Conservation (phyloP, 2,113 vertebrate species). For the Campylomormyrus tamandua region DNA sequence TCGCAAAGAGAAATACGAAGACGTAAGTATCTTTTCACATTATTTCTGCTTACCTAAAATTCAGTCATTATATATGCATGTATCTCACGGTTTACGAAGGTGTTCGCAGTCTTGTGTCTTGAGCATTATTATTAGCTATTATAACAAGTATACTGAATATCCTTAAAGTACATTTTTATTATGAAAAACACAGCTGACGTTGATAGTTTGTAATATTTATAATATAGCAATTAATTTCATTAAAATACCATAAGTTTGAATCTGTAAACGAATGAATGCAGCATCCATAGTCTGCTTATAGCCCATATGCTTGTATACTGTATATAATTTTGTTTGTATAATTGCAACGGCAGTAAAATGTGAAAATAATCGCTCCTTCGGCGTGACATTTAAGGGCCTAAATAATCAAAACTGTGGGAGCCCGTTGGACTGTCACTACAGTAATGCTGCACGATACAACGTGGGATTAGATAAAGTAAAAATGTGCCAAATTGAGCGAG, state of each 20-base stretch:
- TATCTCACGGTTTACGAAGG: background rate
- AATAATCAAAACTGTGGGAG: background rate
- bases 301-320: background rate
- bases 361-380: background rate
- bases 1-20: constrained; percentile 87
- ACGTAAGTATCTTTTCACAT: constrained; percentile 68
- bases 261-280: background rate
- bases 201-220: background rate
- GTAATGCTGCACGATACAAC: background rate
- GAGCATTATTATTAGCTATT: background rate
- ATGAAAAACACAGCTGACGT: background rate
- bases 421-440: background rate
- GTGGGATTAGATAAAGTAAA: background rate
- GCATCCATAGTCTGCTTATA: background rate
- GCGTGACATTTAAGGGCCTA: background rate
- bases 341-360: background rate
- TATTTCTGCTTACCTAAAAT: background rate
- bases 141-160: background rate
- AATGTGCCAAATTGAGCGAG: background rate
- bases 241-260: background rate
- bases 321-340: background rate
- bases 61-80: background rate
- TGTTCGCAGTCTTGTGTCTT: background rate
- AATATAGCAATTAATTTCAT: background rate
- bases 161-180: background rate